These are phyloP conservation scores for Nomada fabriciana DNA, from an alignment of 2,888 invertebrate genomes.

Conservation along the genomic window DNA sequence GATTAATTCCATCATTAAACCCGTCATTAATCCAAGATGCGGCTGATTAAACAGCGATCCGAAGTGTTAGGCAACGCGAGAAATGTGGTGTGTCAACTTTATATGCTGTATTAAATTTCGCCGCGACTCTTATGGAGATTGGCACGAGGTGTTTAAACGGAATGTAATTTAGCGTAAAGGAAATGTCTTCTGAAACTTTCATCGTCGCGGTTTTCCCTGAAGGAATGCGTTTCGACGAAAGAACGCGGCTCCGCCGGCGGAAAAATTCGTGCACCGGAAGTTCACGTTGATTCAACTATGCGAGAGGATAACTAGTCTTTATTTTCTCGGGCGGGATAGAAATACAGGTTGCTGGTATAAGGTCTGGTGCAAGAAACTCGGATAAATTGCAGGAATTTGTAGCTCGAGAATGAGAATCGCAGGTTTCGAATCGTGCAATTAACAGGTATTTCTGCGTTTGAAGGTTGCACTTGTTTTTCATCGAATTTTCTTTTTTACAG, in stretches of 20 bases:
- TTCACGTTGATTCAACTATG: not conserved
- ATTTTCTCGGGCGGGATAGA: not conserved
- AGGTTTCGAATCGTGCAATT: conserved; percentile 2
- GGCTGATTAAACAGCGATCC: not conserved
- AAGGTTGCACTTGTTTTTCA: not conserved
- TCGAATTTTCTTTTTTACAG: not conserved
- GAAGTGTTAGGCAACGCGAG: not conserved
- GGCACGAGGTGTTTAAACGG: not conserved
- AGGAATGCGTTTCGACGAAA: conserved; percentile 50
- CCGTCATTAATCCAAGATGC: not conserved
- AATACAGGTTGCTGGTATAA: conserved; percentile 6
- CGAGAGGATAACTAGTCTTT: conserved; percentile 7
- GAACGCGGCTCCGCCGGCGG: conserved; percentile 5
- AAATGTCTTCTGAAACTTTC: conserved; percentile 43
- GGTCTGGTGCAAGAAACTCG: not conserved
- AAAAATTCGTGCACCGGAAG: not conserved
- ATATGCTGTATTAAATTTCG: not conserved
- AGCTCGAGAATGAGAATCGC: not conserved
- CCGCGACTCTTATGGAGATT: conserved; percentile 14
- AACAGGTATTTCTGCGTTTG: not conserved
- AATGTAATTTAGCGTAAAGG: not conserved
- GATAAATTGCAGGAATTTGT: not conserved
- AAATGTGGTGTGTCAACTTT: conserved; percentile 4
- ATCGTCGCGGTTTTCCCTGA: conserved; percentile 45
- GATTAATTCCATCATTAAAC: conserved; percentile 6